Evolutionary conservation across 2,797 vertebrate species (phyloP), one percentile per base, ranked within the genome.

Genomic region (Sebastes minor): DNA sequence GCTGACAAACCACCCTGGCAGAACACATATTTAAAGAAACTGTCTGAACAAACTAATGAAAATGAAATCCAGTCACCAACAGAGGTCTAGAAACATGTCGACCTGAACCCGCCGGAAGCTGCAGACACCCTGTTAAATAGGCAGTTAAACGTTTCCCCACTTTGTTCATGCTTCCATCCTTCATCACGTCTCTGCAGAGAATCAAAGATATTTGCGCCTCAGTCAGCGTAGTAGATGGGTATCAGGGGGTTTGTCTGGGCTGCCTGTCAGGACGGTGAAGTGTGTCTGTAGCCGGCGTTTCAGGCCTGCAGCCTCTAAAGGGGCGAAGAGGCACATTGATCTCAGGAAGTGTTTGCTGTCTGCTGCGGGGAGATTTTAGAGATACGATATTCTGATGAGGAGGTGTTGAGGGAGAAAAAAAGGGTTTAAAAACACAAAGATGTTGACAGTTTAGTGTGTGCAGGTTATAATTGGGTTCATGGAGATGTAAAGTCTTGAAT

Each of bases 301-400:
- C 6, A 38, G 75, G 23, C 60, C 63, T 0, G 55, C 16, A 55
- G 69, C 78, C 30, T 77, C 49, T 11, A 6, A 60, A 56, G 42
- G 42, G 42, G 42, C 25, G 10, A 49, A 25, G 60, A 55, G 18
- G 67, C 28, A 14, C 61, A 8, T n/a, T 62, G 56, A 79, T 66
- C 60, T 76, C 42, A 53, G 76, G 78, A 80, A 68, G 73, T 59
- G 67, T 12, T 74, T 30, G 55, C 56, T 20, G 59, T 66, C 46
- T n/a, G 74, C 73, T 75, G 33, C 49, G 1, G 73, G 74, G 73
- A 66, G 57, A 38, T 35, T 35, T 27, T 38, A 42, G 11, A 53
- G 23, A 28, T 13, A 25, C 13, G 2, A 9, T 53, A 16, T 61
- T 60, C 38, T 81, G 56, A 78, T 71, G 77, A 80, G 33, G 57